phyloP scores from a whole-genome alignment of 2,113 vertebrate genomes.

The Pipra filicauda region DNA sequence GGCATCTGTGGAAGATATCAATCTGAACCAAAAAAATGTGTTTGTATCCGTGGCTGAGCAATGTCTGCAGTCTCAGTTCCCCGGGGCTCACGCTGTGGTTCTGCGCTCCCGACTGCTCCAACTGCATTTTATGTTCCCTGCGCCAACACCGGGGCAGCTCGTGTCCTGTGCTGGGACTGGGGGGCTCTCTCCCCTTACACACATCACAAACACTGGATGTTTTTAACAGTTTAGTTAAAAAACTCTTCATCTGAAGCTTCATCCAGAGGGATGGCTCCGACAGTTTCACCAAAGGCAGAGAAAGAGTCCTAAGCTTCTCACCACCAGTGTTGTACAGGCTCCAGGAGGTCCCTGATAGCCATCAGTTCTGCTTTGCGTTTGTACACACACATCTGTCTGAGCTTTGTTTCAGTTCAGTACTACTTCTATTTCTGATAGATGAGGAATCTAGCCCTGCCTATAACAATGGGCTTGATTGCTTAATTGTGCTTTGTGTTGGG shows the following conservation, averaged over 20 bases:
- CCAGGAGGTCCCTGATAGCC: not conserved
- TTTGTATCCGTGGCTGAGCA: not conserved
- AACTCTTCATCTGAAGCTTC: not conserved
- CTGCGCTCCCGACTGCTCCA: not conserved
- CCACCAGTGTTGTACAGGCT: not conserved
- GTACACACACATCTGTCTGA: not conserved
- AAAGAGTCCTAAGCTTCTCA: not conserved
- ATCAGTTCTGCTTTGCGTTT: slow-evolving; percentile 14
- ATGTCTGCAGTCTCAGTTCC: not conserved
- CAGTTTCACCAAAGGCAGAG: not conserved
- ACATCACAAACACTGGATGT: not conserved
- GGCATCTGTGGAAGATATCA: not conserved
- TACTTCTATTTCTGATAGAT: not conserved
- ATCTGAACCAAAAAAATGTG: not conserved
- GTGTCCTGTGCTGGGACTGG: fast-evolving
- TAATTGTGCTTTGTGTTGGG: not conserved
- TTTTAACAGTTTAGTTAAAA: not conserved
- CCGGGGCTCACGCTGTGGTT: not conserved
- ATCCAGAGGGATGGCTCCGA: not conserved
- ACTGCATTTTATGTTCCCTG: not conserved
- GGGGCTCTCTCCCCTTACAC: not conserved
- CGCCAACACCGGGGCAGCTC: not conserved
- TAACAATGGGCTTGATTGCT: not conserved
- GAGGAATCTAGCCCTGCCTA: not conserved
- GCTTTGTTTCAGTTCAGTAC: not conserved